Evolutionary conservation across 2,797 vertebrate genomes (phyloP).

Genomic region (Melanotaenia pygmaea): DNA sequence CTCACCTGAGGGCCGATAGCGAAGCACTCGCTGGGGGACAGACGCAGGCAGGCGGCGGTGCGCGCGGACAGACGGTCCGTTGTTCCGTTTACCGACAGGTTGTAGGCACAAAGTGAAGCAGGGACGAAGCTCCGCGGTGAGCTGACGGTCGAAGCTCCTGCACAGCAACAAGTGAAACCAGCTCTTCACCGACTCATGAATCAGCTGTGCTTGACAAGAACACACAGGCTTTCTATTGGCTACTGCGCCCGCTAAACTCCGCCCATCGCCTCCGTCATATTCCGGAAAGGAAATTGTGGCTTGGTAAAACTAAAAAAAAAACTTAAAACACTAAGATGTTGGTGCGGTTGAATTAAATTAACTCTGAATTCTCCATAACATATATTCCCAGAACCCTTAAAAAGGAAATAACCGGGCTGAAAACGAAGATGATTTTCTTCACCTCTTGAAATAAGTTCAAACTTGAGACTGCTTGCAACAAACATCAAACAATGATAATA

Average conservation of each 20-base stretch:
- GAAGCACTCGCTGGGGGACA: conserved; percentile 5
- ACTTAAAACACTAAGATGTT: not conserved
- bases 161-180: conserved; percentile 71
- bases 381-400: not conserved
- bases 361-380: not conserved
- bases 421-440: not conserved
- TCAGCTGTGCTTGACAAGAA: conserved; percentile 56
- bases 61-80: not conserved
- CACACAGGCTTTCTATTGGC: conserved; percentile 47
- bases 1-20: conserved; percentile 43
- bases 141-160: conserved; percentile 31
- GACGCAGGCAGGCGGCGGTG: not conserved
- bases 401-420: too few relatives aligned
- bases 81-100: not conserved
- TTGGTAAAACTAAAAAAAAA: not conserved
- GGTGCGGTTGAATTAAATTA: not conserved
- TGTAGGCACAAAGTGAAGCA: not conserved
- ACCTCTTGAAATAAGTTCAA: not conserved
- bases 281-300: conserved; percentile 38
- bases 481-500: too few relatives aligned
- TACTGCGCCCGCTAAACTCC: not conserved
- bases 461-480: too few relatives aligned
- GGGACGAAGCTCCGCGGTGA: not conserved
- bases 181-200: conserved; percentile 47
- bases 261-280: conserved; percentile 40